Evolutionary conservation across 2,113 vertebrate genomes (phyloP).

Genomic region (Cyphomyrus discorhynchus): DNA sequence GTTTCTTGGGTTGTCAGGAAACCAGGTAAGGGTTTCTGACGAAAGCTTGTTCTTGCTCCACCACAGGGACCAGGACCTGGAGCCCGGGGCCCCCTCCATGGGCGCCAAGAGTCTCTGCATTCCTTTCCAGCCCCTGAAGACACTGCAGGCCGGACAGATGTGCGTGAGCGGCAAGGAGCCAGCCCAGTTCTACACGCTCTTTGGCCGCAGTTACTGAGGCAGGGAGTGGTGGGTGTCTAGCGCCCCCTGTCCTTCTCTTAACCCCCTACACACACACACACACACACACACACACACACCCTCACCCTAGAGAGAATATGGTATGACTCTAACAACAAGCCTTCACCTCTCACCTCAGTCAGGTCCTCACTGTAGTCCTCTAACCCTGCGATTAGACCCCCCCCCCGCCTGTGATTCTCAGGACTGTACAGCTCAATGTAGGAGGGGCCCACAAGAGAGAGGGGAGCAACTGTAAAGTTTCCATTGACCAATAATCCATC

Average conservation of each 20-base stretch:
- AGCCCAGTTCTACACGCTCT: slow-evolving; percentile 90
- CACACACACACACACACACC: neutral
- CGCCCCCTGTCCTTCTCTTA: neutral
- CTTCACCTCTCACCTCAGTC: neutral
- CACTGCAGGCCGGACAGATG: slow-evolving; percentile 67
- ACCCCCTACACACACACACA: neutral
- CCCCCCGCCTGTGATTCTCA: neutral
- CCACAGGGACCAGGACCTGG: slow-evolving; percentile 87
- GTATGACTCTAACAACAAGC: neutral
- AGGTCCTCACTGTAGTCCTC: neutral
- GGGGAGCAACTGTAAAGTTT: neutral
- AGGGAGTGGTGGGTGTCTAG: too few species aligned
- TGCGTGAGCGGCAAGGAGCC: slow-evolving; percentile 79
- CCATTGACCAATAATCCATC: neutral
- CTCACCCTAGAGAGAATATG: neutral
- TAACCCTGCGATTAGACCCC: neutral
- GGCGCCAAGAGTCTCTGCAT: slow-evolving; percentile 97
- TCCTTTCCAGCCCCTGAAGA: slow-evolving; percentile 80
- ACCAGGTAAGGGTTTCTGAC: neutral
- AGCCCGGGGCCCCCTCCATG: slow-evolving; percentile 94
- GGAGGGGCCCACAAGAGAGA: neutral
- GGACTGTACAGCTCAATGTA: slow-evolving; percentile 10
- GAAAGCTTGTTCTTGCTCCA: neutral
- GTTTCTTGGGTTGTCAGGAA: neutral
- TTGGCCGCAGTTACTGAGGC: slow-evolving; percentile 81